A percentile compares a stretch with the other conserved stretches of the same genome.
These are phyloP conservation scores for Diuraphis noxia DNA, from an alignment of 1,140 invertebrate species.

Conservation along the genomic window DNA sequence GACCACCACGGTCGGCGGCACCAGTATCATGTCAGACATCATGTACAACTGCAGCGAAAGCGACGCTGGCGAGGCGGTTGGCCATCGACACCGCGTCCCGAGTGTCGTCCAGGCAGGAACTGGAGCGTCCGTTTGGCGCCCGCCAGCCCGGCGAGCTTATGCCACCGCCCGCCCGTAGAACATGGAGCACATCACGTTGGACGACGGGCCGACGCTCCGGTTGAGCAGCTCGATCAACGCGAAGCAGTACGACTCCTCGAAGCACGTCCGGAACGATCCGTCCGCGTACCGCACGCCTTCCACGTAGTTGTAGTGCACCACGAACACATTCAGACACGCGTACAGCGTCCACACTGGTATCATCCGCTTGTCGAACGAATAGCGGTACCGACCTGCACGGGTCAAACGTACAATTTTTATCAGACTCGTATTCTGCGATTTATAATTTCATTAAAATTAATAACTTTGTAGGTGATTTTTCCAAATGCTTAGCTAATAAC, in stretches of 20 bases:
- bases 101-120: constrained; percentile 30
- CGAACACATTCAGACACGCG: background rate
- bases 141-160: background rate
- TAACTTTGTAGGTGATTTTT: no score
- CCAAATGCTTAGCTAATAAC: no score
- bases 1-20: background rate
- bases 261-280: background rate
- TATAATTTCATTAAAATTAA: no score
- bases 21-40: no score
- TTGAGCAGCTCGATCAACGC: constrained; percentile 24
- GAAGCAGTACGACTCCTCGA: constrained; percentile 36
- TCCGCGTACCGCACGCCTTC: background rate
- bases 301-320: background rate
- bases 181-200: background rate
- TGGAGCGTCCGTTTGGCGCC: background rate
- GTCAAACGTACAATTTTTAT: no score
- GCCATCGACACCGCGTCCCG: background rate
- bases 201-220: background rate
- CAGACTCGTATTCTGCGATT: no score
- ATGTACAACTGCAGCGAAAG: background rate
- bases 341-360: constrained; percentile 4
- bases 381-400: background rate
- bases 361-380: constrained; percentile 2
- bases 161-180: constrained; percentile 13
- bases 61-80: background rate